Conservation (phyloP, 2,113 vertebrate genomes). For the Oreochromis tanganicae region DNA sequence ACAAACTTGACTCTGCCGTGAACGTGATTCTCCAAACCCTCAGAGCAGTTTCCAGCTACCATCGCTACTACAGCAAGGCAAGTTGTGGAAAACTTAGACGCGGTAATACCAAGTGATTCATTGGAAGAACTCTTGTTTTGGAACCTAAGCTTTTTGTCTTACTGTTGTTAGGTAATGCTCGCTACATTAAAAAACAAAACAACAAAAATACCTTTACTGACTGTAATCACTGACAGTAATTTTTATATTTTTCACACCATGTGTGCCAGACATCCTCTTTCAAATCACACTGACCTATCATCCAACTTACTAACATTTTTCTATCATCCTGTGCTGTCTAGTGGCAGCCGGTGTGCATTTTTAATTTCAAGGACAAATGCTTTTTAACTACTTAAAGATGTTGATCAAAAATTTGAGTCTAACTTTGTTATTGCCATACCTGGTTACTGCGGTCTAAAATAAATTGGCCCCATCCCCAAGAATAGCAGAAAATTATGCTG, state of each 20-base stretch:
- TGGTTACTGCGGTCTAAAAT: background rate
- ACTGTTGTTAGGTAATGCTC: background rate
- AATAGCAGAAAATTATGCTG: background rate
- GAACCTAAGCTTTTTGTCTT: background rate
- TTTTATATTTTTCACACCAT: background rate
- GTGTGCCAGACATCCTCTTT: background rate
- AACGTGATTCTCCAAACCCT: conserved; percentile 52
- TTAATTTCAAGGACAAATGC: background rate
- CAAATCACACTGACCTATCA: background rate
- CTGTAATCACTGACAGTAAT: background rate
- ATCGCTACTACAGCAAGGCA: conserved; percentile 58
- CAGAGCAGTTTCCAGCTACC: conserved; percentile 53
- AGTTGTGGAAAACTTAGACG: background rate
- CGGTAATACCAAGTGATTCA: background rate
- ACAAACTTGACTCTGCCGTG: conserved; percentile 42
- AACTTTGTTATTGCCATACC: background rate
- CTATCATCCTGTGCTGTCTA: background rate
- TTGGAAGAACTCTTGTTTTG: background rate
- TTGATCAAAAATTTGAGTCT: background rate
- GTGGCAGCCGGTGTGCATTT: background rate
- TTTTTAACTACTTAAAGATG: background rate
- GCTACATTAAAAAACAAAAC: background rate
- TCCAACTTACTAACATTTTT: background rate
- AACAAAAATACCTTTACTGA: background rate
- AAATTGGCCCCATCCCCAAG: background rate